A percentile compares a stretch with the other conserved stretches of the same genome.
Conservation (phyloP, 2,113 vertebrate genomes). For the Phylloscopus trochilus region DNA sequence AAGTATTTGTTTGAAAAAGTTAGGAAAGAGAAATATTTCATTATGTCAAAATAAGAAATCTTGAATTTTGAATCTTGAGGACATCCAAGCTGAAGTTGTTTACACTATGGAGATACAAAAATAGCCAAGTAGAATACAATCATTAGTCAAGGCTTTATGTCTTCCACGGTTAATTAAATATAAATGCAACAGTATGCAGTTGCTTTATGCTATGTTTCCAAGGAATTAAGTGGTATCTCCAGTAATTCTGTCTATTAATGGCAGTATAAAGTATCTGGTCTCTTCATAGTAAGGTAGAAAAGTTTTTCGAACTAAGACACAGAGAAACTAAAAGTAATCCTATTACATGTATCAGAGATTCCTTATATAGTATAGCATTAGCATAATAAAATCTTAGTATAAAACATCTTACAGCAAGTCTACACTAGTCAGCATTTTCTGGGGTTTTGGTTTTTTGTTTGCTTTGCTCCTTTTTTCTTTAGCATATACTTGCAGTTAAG, state of each 20-base stretch:
- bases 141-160: not conserved
- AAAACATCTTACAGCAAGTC: not conserved
- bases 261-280: not conserved
- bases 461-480: fast-evolving
- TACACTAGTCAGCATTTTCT: not conserved
- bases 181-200: not conserved
- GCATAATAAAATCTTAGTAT: not conserved
- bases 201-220: not conserved
- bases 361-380: not conserved
- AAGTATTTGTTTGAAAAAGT: not conserved
- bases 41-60: not conserved
- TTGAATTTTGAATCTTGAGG: not conserved
- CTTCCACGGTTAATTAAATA: not conserved
- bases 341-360: not conserved
- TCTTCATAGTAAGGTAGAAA: not conserved
- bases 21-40: fast-evolving
- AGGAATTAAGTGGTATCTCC: not conserved
- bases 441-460: fast-evolving
- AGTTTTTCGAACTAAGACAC: not conserved
- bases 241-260: not conserved
- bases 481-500: not conserved
- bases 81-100: not conserved
- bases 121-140: not conserved
- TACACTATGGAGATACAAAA: not conserved
- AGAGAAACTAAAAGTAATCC: not conserved